Evolutionary conservation across 2,888 invertebrate genomes (phyloP), one percentile per base, ranked within the genome.

Genomic region (Nymphalis urticae): DNA sequence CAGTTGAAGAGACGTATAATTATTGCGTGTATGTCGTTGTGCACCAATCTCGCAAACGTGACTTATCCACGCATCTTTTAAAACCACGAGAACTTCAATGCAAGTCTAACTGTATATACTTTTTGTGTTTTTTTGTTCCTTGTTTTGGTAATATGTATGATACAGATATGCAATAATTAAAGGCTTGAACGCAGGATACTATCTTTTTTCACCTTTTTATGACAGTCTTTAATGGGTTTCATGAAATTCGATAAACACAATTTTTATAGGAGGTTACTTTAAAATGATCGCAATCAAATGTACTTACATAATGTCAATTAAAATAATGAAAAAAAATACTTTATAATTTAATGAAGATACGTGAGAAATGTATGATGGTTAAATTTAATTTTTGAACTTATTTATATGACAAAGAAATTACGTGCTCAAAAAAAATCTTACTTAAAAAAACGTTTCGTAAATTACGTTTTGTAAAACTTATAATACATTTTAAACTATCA

Each of bases 41-140:
- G 53, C 50, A 60, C 60, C n/a, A 47, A 62, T 68, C 56, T 63
- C 48, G 42, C 48, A 66, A 72, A 70, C 72, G 70, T 73, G 73
- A 74, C 69, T 67, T 66, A 53, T 62, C 54, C 67, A 59, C 50
- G 64, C 65, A 54, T 71, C 56, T 56, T 62, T 54, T 60, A 56
- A 64, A 64, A 58, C 59, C 56, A 10, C 50, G 64, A 67, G 72
- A 64, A 70, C 64, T 50, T 56, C 53, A 56, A 69, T 66, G 65
- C 54, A 71, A 69, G 62, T 16, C 47, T 62, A 67, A 66, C 67
- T 68, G 64, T 71, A 27, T 62, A 32, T 32, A 6, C 19, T 56
- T 21, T 24, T 58, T 19, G 32, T 48, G 2, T 54, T 54, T 53
- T 64, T 24, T 50, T 50, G 32, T n/a, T 1, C 13, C 16, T 24